phyloP scores from a whole-genome alignment of 2,113 vertebrate species.

The Cinclus mexicanus region DNA sequence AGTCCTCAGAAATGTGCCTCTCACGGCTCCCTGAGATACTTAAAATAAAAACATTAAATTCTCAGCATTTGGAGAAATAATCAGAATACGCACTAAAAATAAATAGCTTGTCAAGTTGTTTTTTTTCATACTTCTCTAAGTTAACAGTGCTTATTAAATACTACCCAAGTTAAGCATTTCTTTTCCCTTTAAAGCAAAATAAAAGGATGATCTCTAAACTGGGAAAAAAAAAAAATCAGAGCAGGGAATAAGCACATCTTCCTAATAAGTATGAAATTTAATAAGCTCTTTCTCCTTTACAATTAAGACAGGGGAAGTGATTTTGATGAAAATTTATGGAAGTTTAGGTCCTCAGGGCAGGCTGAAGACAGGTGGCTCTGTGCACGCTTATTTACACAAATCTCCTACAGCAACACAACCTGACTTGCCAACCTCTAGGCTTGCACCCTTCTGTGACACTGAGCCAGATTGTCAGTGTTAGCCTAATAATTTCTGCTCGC shows the following conservation, averaged over 20 bases:
- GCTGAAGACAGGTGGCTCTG: slow-evolving; percentile 14
- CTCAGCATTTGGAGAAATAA: slow-evolving; percentile 22
- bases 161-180: not conserved
- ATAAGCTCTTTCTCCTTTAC: not conserved
- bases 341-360: not conserved
- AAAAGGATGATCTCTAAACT: not conserved
- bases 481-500: not conserved
- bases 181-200: not conserved
- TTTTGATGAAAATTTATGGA: not conserved
- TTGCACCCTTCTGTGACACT: not conserved
- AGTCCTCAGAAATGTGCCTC: not conserved
- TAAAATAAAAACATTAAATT: not conserved
- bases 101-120: not conserved
- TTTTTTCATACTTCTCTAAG: not conserved
- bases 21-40: not conserved
- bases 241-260: not conserved
- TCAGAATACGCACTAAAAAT: slow-evolving; percentile 26
- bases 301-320: not conserved
- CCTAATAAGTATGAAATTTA: not conserved
- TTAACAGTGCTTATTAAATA: not conserved
- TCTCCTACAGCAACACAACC: not conserved
- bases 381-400: not conserved
- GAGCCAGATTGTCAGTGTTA: not conserved
- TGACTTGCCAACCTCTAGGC: not conserved
- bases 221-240: not conserved